A percentile compares a stretch with the other conserved stretches of the same genome.
These are phyloP conservation scores for Aspidiotus rigidus DNA, from an alignment of 2,888 invertebrate species.

Conservation along the genomic window DNA sequence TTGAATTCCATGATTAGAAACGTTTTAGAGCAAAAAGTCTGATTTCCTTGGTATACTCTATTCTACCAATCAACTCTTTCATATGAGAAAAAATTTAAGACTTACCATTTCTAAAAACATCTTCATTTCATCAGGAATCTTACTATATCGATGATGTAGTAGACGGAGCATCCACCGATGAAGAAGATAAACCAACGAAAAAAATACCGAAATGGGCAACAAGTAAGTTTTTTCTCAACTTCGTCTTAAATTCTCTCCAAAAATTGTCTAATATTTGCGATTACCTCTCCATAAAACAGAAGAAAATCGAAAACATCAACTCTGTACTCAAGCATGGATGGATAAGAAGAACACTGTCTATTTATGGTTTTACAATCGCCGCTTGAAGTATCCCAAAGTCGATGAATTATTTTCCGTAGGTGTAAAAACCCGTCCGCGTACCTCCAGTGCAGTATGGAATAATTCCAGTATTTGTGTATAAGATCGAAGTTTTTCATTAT, in stretches of 20 bases:
- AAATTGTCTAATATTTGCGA: background rate
- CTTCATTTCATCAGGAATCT: no score
- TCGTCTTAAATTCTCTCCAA: background rate
- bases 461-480: background rate
- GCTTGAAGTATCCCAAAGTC: conserved; percentile 21
- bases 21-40: no score
- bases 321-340: conserved; percentile 22
- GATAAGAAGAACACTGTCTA: conserved; percentile 18
- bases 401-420: conserved; percentile 20
- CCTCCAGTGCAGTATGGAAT: conserved; percentile 26
- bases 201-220: conserved; percentile 13
- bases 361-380: conserved; percentile 19
- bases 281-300: background rate
- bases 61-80: no score
- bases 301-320: conserved; percentile 14
- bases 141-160: conserved; percentile 12
- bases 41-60: no score
- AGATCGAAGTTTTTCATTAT: no score
- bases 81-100: no score
- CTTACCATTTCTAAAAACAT: no score
- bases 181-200: conserved; percentile 14
- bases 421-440: conserved; percentile 23
- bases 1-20: no score
- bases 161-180: conserved; percentile 24
- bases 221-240: conserved; percentile 3